Evolutionary conservation across 2,888 invertebrate species (phyloP), one percentile per base, ranked within the genome.

Genomic region (Nematopogon swammerdamellus): DNA sequence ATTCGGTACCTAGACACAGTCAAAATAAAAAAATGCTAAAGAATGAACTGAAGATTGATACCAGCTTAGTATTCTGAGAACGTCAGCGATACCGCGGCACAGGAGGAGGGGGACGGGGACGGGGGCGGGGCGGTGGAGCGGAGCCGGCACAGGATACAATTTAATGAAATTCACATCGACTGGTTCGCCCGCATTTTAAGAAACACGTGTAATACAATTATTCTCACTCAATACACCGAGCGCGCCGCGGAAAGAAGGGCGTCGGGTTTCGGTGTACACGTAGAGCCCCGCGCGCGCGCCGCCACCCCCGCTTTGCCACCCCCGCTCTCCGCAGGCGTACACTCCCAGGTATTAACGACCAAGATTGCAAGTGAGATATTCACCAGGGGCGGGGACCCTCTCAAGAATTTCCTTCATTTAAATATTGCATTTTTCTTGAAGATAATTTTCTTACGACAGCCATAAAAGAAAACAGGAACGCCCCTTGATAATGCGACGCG

Each of bases 371-470:
- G 67, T 65, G 65, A 68, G 68, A 68, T 65, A 63, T 68, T 68
- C 68, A 62, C 64, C 63, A 67, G 68, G 65, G 60, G 67, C 71
- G 69, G 68, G 6, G 42, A 20, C 68, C 68, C 70, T 67, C 67
- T 64, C 58, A 59, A 63, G 77, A 79, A 79, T 79, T 75, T 64
- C 64, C 73, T 74, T 79, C 75, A 79, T 79, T 79, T 79, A 76
- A 80, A 77, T 77, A 80, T 79, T 72, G 72, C 77, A 77, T 80
- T 80, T 79, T 80, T 80, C 75, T 72, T 69, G 69, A 76, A 79
- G 80, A 80, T 80, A 80, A 80, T 80, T 76, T 36, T 74, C 72
- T 74, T 72, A 76, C 75, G 77, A 75, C 76, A 75, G 74, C 76
- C 69, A 77, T 80, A 79, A 80, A 80, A 74, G 75, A 76, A 79